Conservation (phyloP, 2,888 invertebrate genomes). For the Pachymerium ferrugineum region DNA sequence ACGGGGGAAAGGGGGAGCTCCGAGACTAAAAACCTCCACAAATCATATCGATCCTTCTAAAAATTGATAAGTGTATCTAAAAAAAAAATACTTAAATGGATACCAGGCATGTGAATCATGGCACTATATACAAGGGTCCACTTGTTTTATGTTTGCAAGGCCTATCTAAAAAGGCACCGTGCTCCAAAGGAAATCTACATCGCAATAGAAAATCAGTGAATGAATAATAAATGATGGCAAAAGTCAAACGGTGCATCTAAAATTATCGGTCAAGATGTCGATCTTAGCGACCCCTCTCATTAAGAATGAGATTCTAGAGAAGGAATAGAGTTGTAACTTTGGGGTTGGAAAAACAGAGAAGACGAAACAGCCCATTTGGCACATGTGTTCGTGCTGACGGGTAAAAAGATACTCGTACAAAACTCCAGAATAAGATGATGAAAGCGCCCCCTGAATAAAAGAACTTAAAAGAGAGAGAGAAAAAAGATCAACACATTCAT, state of each 20-base stretch:
- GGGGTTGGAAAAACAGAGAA: not conserved
- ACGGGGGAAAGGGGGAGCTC: too few relatives aligned
- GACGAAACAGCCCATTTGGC: not conserved
- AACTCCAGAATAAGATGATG: not conserved
- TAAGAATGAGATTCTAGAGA: not conserved
- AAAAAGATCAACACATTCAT: too few relatives aligned
- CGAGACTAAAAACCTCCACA: not conserved
- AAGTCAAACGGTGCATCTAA: not conserved
- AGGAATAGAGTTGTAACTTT: slow-evolving; percentile 20
- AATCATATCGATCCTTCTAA: not conserved
- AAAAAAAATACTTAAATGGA: not conserved
- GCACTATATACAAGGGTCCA: not conserved
- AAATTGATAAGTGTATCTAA: not conserved
- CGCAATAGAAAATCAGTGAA: too few relatives aligned
- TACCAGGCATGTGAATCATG: not conserved
- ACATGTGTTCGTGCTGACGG: not conserved
- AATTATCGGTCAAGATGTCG: not conserved
- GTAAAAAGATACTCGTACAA: not conserved
- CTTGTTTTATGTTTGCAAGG: slow-evolving; percentile 10
- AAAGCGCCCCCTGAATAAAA: not conserved
- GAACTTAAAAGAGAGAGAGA: too few relatives aligned
- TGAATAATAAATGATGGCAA: not conserved
- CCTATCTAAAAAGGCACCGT: not conserved
- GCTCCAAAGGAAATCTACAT: not conserved
- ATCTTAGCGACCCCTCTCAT: not conserved